Conservation (phyloP, 2,113 vertebrate genomes). For the Tenrec ecaudatus region DNA sequence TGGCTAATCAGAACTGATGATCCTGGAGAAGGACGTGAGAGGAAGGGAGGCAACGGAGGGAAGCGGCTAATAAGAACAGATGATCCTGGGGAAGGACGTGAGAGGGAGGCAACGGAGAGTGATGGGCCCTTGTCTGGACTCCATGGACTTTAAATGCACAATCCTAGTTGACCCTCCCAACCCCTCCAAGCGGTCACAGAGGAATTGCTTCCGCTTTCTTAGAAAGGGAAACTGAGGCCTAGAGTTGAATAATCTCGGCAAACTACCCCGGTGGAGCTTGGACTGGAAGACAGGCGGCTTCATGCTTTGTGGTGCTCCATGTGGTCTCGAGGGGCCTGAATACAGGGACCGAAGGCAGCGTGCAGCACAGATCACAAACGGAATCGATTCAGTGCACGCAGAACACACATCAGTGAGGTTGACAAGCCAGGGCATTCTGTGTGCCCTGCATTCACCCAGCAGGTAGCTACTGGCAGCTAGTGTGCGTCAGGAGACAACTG, state of each 20-base stretch:
- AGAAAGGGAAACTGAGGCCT: neutral
- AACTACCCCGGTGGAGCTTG: neutral
- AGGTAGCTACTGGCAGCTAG: neutral
- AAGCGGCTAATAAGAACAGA: neutral
- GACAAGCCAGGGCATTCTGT: neutral
- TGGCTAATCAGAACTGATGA: neutral
- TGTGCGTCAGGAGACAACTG: neutral
- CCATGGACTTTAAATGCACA: neutral
- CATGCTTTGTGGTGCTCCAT: neutral
- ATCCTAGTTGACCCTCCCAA: neutral
- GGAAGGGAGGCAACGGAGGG: neutral
- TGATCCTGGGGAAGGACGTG: neutral
- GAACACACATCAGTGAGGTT: neutral
- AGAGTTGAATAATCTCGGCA: neutral
- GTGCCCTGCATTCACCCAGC: neutral
- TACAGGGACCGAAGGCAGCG: neutral
- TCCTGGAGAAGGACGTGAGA: neutral
- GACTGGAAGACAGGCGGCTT: neutral
- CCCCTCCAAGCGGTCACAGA: neutral
- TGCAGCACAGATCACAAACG: neutral
- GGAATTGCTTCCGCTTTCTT: neutral
- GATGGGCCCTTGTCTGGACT: neutral
- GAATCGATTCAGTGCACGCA: neutral
- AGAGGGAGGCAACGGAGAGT: neutral
- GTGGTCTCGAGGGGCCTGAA: neutral